Base-by-base conservation (phyloP, 2,113 vertebrate genomes). In the Nycticebus coucang region DNA sequence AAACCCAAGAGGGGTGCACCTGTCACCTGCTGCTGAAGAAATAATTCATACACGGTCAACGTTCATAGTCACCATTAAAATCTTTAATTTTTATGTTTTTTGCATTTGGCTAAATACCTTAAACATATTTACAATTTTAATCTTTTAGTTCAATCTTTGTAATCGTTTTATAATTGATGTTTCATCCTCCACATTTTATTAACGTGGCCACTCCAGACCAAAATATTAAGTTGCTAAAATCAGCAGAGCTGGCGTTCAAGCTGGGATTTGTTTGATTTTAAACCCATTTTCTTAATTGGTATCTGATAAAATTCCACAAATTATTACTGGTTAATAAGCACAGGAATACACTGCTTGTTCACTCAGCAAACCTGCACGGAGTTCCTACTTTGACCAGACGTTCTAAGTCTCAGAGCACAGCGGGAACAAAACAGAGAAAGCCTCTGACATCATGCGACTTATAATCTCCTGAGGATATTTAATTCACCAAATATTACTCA, bases 311-410 rank as follows among this genome's bases (percentile, higher is more conserved):
- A 50, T 77, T 89, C 81, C 13, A 26, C 30, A 19, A 81, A 74
- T 0, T 21, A 60, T 77, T 80, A 75, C 71, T 82, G 37, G 5
- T 85, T 87, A 72, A 53, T 68, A 90, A 77, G 41, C 75, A 87
- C 30, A 95, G 45, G 30, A 69, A 92, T 24, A 60, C 2, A 57
- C 18, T 84, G 11, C 22, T 83, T 17, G 62, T 93, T 87, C 41
- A 60, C 74, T 94, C 30, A 81, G 74, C 17, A 94, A 92, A 87
- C 77, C 68, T 28, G 84, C 88, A 89, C 69, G 84, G 19, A 90
- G 30, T 85, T 5, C 5, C 26, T 60, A 81, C 37, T 86, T 80
- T 88, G 37, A 79, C 33, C 4, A 83, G 28, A 68, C 28, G 62
- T 57, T 74, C 13, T 30, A 94, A 71, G 14, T 78, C 15, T 72